Evolutionary conservation across 2,888 invertebrate species (phyloP), one percentile per base, ranked within the genome.

Genomic region (Tachina lurida): DNA sequence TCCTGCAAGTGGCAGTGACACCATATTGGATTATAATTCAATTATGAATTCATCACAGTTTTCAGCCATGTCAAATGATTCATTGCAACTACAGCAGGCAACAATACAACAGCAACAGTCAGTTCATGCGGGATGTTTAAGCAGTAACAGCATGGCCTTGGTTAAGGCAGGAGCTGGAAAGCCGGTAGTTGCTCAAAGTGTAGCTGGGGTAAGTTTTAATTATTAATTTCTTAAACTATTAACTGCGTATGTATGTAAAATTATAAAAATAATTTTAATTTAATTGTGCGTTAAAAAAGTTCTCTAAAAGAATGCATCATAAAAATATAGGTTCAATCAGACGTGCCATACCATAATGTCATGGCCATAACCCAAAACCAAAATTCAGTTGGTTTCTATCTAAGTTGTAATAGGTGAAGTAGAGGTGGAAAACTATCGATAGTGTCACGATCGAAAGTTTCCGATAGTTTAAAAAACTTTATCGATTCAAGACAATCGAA

Each of bases 41-140:
- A 91, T 93, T 87, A 93, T 93, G 93, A 93, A 92, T 84, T 89
- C 93, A 89, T 93, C 93, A 89, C 93, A 93, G 90, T 93, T 93
- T 88, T 93, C 93, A 60, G 91, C 91, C 85, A 90, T 91, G 73
- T 93, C 93, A 45, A 92, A 91, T 87, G 93, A 93, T 80, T 90
- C 91, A 19, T 88, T 90, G 71, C 89, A 90, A 71, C 63, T 82
- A 19, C 74, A 65, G 17, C 79, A 45, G 15, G 39, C 63, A 54
- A 22, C 71, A 39, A 52, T 17, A 17, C 80, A 77, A 19, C 77
- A 73, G 45, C 82, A 83, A 58, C 54, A 39, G 60, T 41, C 80
- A 43, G 12, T 19, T 15, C 67, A 77, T 58, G 65, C 52, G 31
- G 76, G 77, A 41, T 63, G 65, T 73, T 77, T 83, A 60, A 73